Base-by-base conservation (phyloP, 1,140 invertebrate species). In the Trigoniulus corallinus region DNA sequence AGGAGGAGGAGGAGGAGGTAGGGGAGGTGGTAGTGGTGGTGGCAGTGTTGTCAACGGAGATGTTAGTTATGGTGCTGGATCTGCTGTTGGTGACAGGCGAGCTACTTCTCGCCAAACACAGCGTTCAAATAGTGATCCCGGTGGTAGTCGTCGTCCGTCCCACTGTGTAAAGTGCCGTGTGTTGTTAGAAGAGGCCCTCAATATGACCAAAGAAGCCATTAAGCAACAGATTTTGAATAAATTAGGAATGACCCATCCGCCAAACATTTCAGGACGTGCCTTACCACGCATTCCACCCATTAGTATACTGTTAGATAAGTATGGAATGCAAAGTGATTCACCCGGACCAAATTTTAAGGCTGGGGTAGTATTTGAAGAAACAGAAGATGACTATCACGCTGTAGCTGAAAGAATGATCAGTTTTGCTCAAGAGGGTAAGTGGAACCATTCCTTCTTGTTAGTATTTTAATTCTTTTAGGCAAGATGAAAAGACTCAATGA, bases 161-260 rank as follows among this genome's bases (percentile, higher is more conserved):
- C n/a, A n/a, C n/a, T n/a, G n/a, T n/a, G n/a, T n/a, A n/a, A n/a
- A n/a, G 21, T 51, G 55, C 7, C 64, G 62, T 53, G 34, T 46
- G 13, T 45, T 56, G n/a, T 72, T 74, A 58, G 74, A 75, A 55
- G 75, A 76, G 64, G 69, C 75, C 37, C 64, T 74, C 12, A 72
- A 75, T 37, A 65, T 76, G 55, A 78, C 72, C 56, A 67, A 80
- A 22, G 69, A 75, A 54, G 70, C 72, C 4, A 79, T 80, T 59
- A 78, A 78, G 56, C 74, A 75, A 55, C 76, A 79, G 62, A 76
- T 81, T 43, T 67, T 81, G 34, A 76, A 70, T 49, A 79, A 79
- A 58, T 67, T 81, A 46, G 78, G 77, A 2, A 65, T 80, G 56
- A 71, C 73, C 50, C 73, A 76, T 56, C 74, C 77, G 20, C 79